These are phyloP conservation scores for Uropetala carovei DNA, from an alignment of 2,888 invertebrate genomes.

Conservation along the genomic window DNA sequence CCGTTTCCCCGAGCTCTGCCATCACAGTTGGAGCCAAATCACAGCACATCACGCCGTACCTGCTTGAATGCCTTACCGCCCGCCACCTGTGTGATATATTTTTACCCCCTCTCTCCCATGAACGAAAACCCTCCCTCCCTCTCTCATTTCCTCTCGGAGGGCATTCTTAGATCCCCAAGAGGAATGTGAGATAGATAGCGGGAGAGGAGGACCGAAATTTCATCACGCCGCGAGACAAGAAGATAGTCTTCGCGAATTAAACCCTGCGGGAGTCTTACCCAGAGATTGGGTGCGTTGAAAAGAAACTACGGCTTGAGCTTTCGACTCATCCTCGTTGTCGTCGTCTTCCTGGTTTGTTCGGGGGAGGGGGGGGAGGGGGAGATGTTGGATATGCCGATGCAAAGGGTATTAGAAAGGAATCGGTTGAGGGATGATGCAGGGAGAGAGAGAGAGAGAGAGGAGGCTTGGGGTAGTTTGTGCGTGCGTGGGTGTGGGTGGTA, in stretches of 20 bases:
- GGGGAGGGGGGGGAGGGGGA: too few species aligned
- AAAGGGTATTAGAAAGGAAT: not conserved
- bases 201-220: constrained; percentile 35
- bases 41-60: not conserved
- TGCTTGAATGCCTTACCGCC: not conserved
- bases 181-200: constrained; percentile 6
- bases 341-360: not conserved
- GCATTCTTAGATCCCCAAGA: not conserved
- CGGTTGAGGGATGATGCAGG: not conserved
- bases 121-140: not conserved
- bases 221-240: constrained; percentile 25
- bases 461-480: not conserved
- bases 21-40: constrained; percentile 26
- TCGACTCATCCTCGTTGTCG: not conserved
- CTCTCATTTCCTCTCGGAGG: not conserved
- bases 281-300: not conserved
- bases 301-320: not conserved
- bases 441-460: too few species aligned
- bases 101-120: not conserved
- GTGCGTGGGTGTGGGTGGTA: not conserved
- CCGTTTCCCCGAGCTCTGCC: not conserved
- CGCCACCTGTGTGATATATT: constrained; percentile 27
- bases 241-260: constrained; percentile 45
- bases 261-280: constrained; percentile 28
- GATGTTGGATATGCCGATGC: not conserved